Conservation (phyloP, 92 coral and sea anemone genomes). For the Heteractis magnifica region DNA sequence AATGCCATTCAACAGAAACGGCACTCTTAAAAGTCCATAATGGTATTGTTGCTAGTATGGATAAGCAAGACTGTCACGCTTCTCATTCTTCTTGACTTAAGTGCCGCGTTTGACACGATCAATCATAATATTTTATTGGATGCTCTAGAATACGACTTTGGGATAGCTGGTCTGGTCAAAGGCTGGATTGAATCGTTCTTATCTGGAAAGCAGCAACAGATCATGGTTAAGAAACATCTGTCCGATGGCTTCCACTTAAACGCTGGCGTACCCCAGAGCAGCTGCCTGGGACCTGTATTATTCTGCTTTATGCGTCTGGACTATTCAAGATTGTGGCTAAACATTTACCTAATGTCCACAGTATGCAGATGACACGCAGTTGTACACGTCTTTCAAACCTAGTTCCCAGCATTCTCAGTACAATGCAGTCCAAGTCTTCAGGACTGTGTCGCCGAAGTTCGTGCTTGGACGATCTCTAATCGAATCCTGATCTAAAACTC, state of each 20-base stretch:
- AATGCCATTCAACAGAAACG: conserved; percentile 26
- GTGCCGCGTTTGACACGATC: conserved; percentile 25
- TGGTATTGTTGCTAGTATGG: conserved; percentile 14
- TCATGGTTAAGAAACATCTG: no score
- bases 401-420: no score
- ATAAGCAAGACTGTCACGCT: conserved; percentile 30
- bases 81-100: conserved; percentile 22
- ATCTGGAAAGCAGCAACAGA: no score
- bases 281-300: conserved; percentile 8
- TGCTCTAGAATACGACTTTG: conserved; percentile 14
- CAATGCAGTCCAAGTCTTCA: no score
- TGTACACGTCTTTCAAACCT: neutral
- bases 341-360: neutral
- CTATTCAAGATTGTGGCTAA: conserved; percentile 10
- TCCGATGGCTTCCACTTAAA: no score
- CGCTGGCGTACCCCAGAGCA: neutral
- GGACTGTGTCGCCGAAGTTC: no score
- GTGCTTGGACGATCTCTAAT: no score
- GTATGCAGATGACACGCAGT: conserved; percentile 14
- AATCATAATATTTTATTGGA: conserved; percentile 11
- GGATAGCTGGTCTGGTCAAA: neutral
- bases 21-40: conserved; percentile 27
- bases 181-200: no score
- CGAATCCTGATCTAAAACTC: no score
- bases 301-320: conserved; percentile 9